Evolutionary conservation across 2,888 invertebrate genomes (phyloP).

Genomic region (Latrodectus elegans): DNA sequence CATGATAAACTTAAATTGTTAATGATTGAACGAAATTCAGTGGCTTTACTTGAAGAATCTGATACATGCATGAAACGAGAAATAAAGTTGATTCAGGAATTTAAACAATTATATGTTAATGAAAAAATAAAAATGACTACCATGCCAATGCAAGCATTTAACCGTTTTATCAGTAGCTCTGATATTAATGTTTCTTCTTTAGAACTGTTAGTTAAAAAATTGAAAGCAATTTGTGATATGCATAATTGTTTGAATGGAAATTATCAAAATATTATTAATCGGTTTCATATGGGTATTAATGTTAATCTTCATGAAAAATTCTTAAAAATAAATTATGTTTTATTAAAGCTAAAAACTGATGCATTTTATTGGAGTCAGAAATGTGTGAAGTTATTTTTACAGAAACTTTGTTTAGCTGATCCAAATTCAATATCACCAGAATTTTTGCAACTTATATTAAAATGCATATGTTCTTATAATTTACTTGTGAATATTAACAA

Average conservation of each 20-base stretch:
- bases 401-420: slow-evolving; percentile 55
- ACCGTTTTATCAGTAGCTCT: slow-evolving; percentile 53
- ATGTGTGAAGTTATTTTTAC: slow-evolving; percentile 29
- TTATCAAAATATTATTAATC: slow-evolving; percentile 53
- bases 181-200: slow-evolving; percentile 43
- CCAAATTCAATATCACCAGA: slow-evolving; percentile 54
- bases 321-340: slow-evolving; percentile 24
- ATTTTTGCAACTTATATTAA: slow-evolving; percentile 37
- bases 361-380: slow-evolving; percentile 54
- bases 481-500: slow-evolving; percentile 21
- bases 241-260: slow-evolving; percentile 45
- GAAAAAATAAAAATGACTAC: slow-evolving; percentile 52
- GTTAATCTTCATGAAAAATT: slow-evolving; percentile 41
- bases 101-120: slow-evolving; percentile 38
- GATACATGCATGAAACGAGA: slow-evolving; percentile 32
- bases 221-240: slow-evolving; percentile 45
- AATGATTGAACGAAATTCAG: slow-evolving; percentile 36
- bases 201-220: slow-evolving; percentile 35
- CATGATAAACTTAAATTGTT: slow-evolving; percentile 31
- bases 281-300: slow-evolving; percentile 39
- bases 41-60: slow-evolving; percentile 48
- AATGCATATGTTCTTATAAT: slow-evolving; percentile 31
- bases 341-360: slow-evolving; percentile 24
- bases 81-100: slow-evolving; percentile 36
- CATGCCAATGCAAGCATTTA: slow-evolving; percentile 47